Percentiles rank a stretch among this genome's conserved stretches.
Evolutionary conservation across 1,140 invertebrate genomes (phyloP).

Genomic region (Andricus grossulariae): DNA sequence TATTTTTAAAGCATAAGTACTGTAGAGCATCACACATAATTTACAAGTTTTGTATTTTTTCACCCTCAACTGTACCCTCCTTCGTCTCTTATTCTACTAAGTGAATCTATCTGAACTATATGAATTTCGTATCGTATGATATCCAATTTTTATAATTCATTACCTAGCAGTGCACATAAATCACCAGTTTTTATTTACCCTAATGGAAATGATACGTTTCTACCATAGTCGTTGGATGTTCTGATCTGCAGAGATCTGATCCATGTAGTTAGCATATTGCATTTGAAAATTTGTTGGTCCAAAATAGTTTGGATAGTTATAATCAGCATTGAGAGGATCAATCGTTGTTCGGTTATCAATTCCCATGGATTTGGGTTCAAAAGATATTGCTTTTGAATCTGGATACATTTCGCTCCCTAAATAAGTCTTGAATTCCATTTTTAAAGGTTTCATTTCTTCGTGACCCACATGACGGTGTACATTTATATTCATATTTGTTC

Average conservation of each 20-base stretch:
- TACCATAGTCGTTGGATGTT: conserved; percentile 72
- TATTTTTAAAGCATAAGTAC: conserved; percentile 17
- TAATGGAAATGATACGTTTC: neutral
- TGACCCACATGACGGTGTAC: conserved; percentile 36
- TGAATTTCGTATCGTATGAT: no score
- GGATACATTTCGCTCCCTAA: conserved; percentile 54
- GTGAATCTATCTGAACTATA: no score
- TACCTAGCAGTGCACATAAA: no score
- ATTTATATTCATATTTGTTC: conserved; percentile 51
- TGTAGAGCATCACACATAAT: conserved; percentile 11
- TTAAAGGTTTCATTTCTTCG: conserved; percentile 46
- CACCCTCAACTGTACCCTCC: neutral
- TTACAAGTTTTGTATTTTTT: conserved; percentile 24
- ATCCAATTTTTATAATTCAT: no score
- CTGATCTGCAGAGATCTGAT: conserved; percentile 65
- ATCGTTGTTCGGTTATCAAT: conserved; percentile 57
- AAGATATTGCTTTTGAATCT: conserved; percentile 51
- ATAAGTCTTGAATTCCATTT: conserved; percentile 62
- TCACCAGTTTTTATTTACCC: no score
- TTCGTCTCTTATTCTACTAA: no score
- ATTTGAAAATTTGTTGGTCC: conserved; percentile 67
- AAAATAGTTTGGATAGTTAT: conserved; percentile 63
- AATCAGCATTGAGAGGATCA: conserved; percentile 60
- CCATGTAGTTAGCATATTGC: conserved; percentile 71
- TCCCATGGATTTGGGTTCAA: conserved; percentile 52